Evolutionary conservation across 2,888 invertebrate genomes (phyloP).

Genomic region (Rhingia campestris): DNA sequence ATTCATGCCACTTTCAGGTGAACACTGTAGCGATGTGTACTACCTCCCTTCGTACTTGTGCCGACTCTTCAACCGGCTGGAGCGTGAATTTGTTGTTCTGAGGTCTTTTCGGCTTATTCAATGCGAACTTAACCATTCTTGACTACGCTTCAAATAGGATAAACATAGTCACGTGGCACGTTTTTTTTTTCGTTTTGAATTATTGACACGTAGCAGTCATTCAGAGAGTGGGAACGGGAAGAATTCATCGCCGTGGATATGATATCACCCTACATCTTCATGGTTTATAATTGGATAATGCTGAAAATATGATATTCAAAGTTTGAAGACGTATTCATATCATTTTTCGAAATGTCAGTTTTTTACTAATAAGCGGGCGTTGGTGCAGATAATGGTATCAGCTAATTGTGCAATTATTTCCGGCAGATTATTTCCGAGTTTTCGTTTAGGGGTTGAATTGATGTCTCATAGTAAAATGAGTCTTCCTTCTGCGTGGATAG

Average conservation of each 20-base stretch:
- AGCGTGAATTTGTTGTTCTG: conserved; percentile 76
- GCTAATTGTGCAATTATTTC: conserved; percentile 78
- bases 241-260: conserved; percentile 39
- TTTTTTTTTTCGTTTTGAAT: conserved; percentile 51
- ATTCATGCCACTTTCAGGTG: conserved; percentile 79
- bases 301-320: conserved; percentile 66
- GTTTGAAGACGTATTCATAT: conserved; percentile 57
- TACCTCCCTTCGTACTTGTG: conserved; percentile 30
- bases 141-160: conserved; percentile 79
- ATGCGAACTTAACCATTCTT: conserved; percentile 77
- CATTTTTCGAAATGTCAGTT: conserved; percentile 54
- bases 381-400: conserved; percentile 78
- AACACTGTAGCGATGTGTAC: conserved; percentile 43
- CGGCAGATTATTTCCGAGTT: conserved; percentile 76
- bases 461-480: neutral
- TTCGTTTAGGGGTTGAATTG: conserved; percentile 13
- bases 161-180: conserved; percentile 82
- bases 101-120: conserved; percentile 77
- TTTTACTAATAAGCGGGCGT: conserved; percentile 75
- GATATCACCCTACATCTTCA: conserved; percentile 33
- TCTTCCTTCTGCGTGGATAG: neutral
- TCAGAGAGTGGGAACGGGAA: neutral
- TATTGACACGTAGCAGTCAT: conserved; percentile 68
- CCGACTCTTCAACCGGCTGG: conserved; percentile 76
- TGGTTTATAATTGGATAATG: conserved; percentile 60